Evolutionary conservation across 2,113 vertebrate species (phyloP), one percentile per base, ranked within the genome.

Genomic region (Amphilophus citrinellus): DNA sequence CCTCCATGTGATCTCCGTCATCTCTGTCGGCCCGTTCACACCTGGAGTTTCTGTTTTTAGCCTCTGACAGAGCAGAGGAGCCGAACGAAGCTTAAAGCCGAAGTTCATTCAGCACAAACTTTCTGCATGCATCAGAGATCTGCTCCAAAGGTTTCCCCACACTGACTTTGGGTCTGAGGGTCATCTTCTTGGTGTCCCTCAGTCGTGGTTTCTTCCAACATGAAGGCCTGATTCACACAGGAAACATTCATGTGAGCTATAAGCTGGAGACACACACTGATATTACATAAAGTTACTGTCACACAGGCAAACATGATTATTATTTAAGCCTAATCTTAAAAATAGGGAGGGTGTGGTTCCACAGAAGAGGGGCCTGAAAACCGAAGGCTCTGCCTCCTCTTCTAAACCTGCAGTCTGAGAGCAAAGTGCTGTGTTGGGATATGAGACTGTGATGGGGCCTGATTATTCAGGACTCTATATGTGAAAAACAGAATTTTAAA

Each of bases 1-100:
- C 11, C 22, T 57, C 73, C 32, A 5, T 10, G 8, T 56, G 17
- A 32, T 18, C 62, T 59, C 10, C 27, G 8, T 59, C 9, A 8
- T 30, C 60, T 11, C 77, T 2, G 20, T 20, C 15, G 22, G 9
- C 22, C 35, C 20, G 20, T 9, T 27, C 44, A 17, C 62, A 71
- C 32, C 6, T 79, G 58, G 20, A 60, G 7, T 15, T 68, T 60
- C 75, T 59, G 61, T 65, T 77, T 77, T 44, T 47, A 83, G 59
- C 61, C 5, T 1, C 58, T 0, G 15, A 27, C 3, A 13, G 60
- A 59, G 50, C 61, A 13, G 10, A 35, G 35, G 22, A 27, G 78
- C 15, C 6, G 24, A 1, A 24, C 18, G 37, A 59, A 13, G 76
- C 24, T 18, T 27, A 59, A 35, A 80, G 62, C 57, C 11, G 20